A percentile compares a stretch with the other conserved stretches of the same genome.
Evolutionary conservation across 2,113 vertebrate genomes (phyloP).

Genomic region (Oreochromis tanganicae): DNA sequence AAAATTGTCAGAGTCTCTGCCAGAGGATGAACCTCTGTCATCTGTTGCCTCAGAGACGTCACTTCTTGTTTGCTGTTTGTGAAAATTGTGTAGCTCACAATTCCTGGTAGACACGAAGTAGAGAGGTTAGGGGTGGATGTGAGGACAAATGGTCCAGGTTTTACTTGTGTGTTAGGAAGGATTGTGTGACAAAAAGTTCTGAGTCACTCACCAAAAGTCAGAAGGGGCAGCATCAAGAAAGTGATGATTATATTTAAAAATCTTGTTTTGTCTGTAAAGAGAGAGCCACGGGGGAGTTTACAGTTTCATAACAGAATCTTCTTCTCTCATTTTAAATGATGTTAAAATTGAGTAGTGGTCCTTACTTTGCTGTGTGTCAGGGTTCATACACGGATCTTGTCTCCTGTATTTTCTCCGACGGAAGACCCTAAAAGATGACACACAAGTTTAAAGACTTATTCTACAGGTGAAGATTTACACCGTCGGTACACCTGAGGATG

Average conservation of each 20-base stretch:
- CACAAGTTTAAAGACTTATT: neutral
- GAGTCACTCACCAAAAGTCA: neutral
- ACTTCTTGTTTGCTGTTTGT: neutral
- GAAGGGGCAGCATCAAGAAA: neutral
- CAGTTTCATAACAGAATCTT: neutral
- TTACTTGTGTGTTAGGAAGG: neutral
- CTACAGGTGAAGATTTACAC: no score
- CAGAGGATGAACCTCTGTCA: neutral
- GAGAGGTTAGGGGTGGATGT: neutral
- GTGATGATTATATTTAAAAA: fast-evolving
- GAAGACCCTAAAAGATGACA: neutral
- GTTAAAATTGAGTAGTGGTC: neutral
- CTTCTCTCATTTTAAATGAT: fast-evolving
- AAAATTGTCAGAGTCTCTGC: neutral
- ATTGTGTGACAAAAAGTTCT: neutral
- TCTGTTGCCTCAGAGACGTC: neutral
- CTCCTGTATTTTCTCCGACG: fast-evolving
- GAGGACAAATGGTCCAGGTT: neutral
- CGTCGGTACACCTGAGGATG: no score
- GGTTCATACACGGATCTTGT: fast-evolving
- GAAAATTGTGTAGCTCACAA: neutral
- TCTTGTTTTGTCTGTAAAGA: neutral
- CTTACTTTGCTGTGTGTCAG: neutral
- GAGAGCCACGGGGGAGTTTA: neutral
- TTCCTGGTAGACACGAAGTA: neutral